Percentiles rank a stretch among this genome's conserved stretches.
Conservation (phyloP, 2,888 invertebrate genomes). For the Polydrusus cervinus region DNA sequence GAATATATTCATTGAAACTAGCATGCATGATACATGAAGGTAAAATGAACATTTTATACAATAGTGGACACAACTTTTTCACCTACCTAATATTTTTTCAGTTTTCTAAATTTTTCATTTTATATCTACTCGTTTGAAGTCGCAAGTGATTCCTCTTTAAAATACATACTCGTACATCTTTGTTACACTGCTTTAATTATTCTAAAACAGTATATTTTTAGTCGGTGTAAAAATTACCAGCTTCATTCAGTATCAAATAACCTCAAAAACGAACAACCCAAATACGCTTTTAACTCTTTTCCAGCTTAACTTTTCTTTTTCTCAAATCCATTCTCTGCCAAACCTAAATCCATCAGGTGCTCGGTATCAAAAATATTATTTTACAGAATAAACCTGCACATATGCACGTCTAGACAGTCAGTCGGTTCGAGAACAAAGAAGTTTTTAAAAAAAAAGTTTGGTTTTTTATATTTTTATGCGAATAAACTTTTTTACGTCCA, state of each 20-base stretch:
- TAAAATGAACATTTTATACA: too few relatives aligned
- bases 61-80: too few relatives aligned
- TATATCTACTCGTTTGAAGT: too few relatives aligned
- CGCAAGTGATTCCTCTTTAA: too few relatives aligned
- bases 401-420: constrained; percentile 35
- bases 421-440: constrained; percentile 19
- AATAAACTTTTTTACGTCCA: not conserved
- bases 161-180: too few relatives aligned
- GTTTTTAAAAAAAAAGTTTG: not conserved
- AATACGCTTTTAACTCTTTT: constrained; percentile 8
- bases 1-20: too few relatives aligned
- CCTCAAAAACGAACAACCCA: not conserved
- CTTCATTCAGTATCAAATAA: not conserved
- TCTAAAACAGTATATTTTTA: too few relatives aligned
- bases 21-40: too few relatives aligned
- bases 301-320: not conserved
- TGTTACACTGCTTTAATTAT: too few relatives aligned
- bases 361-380: constrained; percentile 35
- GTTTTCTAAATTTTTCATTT: too few relatives aligned
- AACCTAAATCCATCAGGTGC: constrained; percentile 36
- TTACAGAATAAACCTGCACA: constrained; percentile 40
- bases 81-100: too few relatives aligned
- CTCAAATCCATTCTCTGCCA: constrained; percentile 4
- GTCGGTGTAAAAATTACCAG: not conserved
- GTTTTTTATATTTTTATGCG: not conserved